Evolutionary conservation across 2,113 vertebrate genomes (phyloP), one percentile per base, ranked within the genome.

Genomic region (Hippocampus barbouri): DNA sequence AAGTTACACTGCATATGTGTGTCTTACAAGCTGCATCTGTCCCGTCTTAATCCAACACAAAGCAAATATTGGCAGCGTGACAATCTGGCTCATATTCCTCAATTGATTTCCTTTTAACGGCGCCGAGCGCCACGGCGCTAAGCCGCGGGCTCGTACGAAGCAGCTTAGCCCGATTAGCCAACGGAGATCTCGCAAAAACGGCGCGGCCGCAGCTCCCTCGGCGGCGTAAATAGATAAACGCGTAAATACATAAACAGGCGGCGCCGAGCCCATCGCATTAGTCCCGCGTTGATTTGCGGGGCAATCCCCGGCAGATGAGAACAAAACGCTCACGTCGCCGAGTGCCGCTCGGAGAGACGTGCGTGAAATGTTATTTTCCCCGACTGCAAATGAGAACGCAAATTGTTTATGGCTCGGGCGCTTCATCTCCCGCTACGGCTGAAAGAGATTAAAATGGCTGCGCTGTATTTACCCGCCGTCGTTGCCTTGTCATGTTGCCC

Each of bases 391-490:
- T 74, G 76, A 85, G 83, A 76, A 73, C 66, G 77, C 80, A 90
- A 86, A 87, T 84, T 68, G 76, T 87, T 86, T 91, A 34, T 60
- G 65, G 82, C 74, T 0, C 76, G 77, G 67, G 80, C 82, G 70
- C 75, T 89, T 89, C 83, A 89, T 91, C 88, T 80, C 76, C 38
- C 27, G 73, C 80, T 3, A 16, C 57, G 15, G 70, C 79, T 76
- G 70, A 85, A 70, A 60, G 53, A 72, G 85, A 90, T 89, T 91
- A 86, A 87, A 94, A 95, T 93, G 93, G 94, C 94, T 94, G 95
- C 96, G 94, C 92, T 94, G 91, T 96, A 94, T 96, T 91, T 95
- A 96, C 94, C 91, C 89, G 81, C 92, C 89, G 90, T 94, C 92
- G 93, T 93, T 92, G 92, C 90, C 92, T 93, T 94, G 95, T 95